A percentile compares a stretch with the other conserved stretches of the same genome.
These are phyloP conservation scores for Cyclura pinguis DNA, from an alignment of 2,797 vertebrate genomes.

Conservation along the genomic window DNA sequence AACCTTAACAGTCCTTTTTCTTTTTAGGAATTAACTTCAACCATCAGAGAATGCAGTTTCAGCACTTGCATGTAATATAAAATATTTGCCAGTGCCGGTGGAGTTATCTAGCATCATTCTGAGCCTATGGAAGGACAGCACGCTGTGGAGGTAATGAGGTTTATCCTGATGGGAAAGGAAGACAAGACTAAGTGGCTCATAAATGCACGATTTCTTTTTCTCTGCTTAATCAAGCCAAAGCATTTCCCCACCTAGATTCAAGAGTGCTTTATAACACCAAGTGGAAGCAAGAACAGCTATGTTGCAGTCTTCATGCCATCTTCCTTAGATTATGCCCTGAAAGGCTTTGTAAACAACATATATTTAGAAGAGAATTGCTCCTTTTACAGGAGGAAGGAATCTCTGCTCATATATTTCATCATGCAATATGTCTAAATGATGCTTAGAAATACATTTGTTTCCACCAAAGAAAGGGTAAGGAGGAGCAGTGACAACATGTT, in stretches of 20 bases:
- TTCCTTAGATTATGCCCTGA: not conserved
- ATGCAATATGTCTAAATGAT: not conserved
- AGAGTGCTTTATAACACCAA: not conserved
- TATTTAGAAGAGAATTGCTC: not conserved
- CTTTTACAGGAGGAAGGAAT: not conserved
- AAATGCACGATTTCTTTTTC: slow-evolving; percentile 11
- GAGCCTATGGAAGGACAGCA: slow-evolving; percentile 11
- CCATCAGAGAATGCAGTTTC: slow-evolving; percentile 11
- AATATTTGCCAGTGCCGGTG: not conserved
- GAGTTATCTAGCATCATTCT: slow-evolving; percentile 19
- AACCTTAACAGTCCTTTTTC: not conserved
- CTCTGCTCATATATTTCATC: slow-evolving; percentile 6
- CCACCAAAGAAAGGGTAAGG: not conserved
- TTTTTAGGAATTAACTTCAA: not conserved
- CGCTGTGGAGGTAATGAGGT: slow-evolving; percentile 28
- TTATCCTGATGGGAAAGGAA: not conserved
- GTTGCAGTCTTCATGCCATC: not conserved
- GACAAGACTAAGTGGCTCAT: not conserved
- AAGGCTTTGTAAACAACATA: not conserved
- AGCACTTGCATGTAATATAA: slow-evolving; percentile 13
- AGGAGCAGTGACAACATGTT: not conserved
- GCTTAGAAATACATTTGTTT: not conserved
- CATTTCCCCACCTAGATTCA: not conserved
- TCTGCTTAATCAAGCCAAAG: slow-evolving; percentile 20
- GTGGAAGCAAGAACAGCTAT: not conserved